These are phyloP conservation scores for Eupeodes luniger DNA, from an alignment of 2,888 invertebrate species.

Conservation along the genomic window DNA sequence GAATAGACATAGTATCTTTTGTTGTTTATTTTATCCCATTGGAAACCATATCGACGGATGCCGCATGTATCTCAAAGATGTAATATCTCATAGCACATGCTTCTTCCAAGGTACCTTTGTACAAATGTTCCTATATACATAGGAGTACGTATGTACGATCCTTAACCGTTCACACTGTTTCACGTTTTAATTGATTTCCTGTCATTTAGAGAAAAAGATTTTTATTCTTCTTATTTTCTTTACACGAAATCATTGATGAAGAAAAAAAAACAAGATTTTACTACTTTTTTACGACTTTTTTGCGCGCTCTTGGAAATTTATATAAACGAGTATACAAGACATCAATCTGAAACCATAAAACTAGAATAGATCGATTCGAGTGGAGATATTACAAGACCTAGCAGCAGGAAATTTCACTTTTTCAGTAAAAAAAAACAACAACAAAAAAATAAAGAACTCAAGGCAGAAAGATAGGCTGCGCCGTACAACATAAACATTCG, in stretches of 20 bases:
- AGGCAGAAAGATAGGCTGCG: not conserved
- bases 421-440: conserved; percentile 13
- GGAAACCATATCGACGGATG: conserved; percentile 30
- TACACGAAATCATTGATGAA: conserved; percentile 39
- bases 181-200: conserved; percentile 73
- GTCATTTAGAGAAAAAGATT: conserved; percentile 60
- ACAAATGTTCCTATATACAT: no score
- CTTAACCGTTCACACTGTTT: conserved; percentile 56
- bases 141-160: not conserved
- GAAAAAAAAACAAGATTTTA: conserved; percentile 56
- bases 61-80: conserved; percentile 28
- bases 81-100: conserved; percentile 12
- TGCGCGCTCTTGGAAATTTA: conserved; percentile 55
- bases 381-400: conserved; percentile 13
- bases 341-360: conserved; percentile 67
- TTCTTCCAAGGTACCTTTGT: not conserved
- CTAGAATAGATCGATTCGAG: conserved; percentile 62
- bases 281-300: conserved; percentile 71
- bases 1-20: conserved; percentile 29
- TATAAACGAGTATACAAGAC: conserved; percentile 44
- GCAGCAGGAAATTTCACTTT: conserved; percentile 54
- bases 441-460: not conserved
- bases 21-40: conserved; percentile 64
- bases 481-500: conserved; percentile 53
- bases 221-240: conserved; percentile 15